Base-by-base conservation (phyloP, 1,140 invertebrate species). In the Aphis craccivora region DNA sequence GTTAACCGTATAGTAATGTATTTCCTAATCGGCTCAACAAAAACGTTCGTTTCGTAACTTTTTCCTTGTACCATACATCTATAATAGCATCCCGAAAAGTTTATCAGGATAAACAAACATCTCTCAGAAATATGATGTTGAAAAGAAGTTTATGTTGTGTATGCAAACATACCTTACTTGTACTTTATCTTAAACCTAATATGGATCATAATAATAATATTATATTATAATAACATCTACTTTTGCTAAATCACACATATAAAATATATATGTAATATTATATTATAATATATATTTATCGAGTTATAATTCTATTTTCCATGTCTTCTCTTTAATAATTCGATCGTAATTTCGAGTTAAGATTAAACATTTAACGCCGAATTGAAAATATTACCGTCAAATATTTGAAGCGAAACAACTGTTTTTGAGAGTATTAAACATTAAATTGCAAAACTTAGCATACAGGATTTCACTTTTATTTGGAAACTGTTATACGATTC, bases 1-100 rank as follows among this genome's bases (percentile, higher is more conserved):
- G 40, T 86, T 43, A 86, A 86, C 83, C 23, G 25, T 45, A 86
- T 23, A 37, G 20, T 43, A 86, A 37, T 37, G 8, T 25, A 67
- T 83, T 37, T 83, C 37, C 37, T 83, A 83, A 81, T 81, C 76
- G 76, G 76, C 76, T 81, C 76, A 81, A 81, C 35, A 81, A 40
- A 67, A 67, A 67, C 30, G 60, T 67, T 67, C 60, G 20, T 83
- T 83, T 37, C 20, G 20, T n/a, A 81, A 37, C 60, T 67, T 67
- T 37, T 37, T 83, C 22, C 23, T 83, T 81, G 35, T 22, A 23
- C 7, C 2, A 40, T 23, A 83, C 7, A 7, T 83, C 20, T 23
- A 37, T 83, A 60, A 37, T 83, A 60, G 1, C 7, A 11, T 30
- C 9, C 11, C 0, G 22, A n/a, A 67, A 67, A 67, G 60, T 67